Base-by-base conservation (phyloP, 2,888 invertebrate species). In the Apamea crenata region DNA sequence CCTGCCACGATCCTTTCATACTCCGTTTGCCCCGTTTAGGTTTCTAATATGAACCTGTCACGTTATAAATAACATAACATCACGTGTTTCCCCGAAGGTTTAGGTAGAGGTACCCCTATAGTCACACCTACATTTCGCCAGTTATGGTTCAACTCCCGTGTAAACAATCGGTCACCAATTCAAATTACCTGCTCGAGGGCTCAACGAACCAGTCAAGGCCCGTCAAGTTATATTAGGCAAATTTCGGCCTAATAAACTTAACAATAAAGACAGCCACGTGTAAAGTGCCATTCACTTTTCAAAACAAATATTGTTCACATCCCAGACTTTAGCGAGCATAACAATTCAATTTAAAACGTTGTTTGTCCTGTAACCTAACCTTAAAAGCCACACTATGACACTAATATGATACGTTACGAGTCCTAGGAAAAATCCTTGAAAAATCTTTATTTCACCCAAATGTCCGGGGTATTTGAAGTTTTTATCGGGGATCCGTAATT, bases 241-340 rank as follows among this genome's bases (percentile, higher is more conserved):
- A 65, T 21, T 36, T 14, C n/a, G 21, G 14, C 8, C 4, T n/a
- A 12, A 0, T 29, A 67, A 36, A 65, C 67, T 61, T 14, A n/a
- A n/a, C 14, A 75, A 32, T 2, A 25, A 25, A 18, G 12, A 21
- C 18, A 44, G n/a, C 29, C 6, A 14, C 25, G 5, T 59, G 21
- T 29, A 50, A 56, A 70, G 21, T 65, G 56, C 18, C 18, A 81
- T 63, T 78, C 66, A 36, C 25, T 63, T 83, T 56, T 68, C 7
- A 16, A 66, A 59, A 72, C 56, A 68, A 78, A 83, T 47, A 83
- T 71, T 63, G 2, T 59, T 63, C 32, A 44, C 32, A 73, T 32
- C 36, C 32, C 50, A 79, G 65, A 84, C 73, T 70, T n/a, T 56
- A 82, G 21, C 68, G 69, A 65, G 53, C 69, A 70, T 79, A 59